A percentile compares a stretch with the other conserved stretches of the same genome.
phyloP scores from a whole-genome alignment of 2,797 vertebrate genomes.

The Peromyscus melanophrys region DNA sequence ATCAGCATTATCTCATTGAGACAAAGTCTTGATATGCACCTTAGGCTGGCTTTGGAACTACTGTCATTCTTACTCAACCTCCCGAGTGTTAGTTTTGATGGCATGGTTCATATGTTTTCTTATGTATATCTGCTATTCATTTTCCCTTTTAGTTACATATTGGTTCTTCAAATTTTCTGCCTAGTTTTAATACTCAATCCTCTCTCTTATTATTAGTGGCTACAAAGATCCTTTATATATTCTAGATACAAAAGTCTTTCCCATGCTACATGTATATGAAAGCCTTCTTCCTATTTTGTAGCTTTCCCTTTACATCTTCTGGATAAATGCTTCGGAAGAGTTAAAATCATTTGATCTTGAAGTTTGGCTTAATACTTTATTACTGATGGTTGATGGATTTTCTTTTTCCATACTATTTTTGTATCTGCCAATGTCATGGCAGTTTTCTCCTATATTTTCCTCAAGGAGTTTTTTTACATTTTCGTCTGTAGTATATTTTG shows the following conservation, averaged over 20 bases:
- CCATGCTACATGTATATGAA: neutral
- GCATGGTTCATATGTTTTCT: neutral
- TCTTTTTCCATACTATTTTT: neutral
- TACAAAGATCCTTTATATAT: neutral
- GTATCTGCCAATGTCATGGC: neutral
- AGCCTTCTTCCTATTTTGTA: neutral
- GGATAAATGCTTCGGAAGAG: neutral
- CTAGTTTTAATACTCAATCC: neutral
- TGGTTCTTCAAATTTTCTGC: neutral
- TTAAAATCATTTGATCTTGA: neutral
- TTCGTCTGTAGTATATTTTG: neutral
- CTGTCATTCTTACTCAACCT: neutral
- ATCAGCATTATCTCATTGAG: neutral
- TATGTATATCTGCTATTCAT: slow-evolving; percentile 14
- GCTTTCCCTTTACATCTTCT: neutral
- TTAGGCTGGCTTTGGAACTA: neutral
- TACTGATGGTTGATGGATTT: neutral
- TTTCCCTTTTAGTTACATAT: neutral
- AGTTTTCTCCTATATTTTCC: neutral
- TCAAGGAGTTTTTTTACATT: slow-evolving; percentile 25
- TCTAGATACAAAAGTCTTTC: neutral
- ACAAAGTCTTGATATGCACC: too few species aligned
- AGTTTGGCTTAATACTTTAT: neutral
- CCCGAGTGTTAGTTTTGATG: neutral
- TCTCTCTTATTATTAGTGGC: neutral